phyloP scores from a whole-genome alignment of 2,888 invertebrate genomes.

The Vesta saturnalis region DNA sequence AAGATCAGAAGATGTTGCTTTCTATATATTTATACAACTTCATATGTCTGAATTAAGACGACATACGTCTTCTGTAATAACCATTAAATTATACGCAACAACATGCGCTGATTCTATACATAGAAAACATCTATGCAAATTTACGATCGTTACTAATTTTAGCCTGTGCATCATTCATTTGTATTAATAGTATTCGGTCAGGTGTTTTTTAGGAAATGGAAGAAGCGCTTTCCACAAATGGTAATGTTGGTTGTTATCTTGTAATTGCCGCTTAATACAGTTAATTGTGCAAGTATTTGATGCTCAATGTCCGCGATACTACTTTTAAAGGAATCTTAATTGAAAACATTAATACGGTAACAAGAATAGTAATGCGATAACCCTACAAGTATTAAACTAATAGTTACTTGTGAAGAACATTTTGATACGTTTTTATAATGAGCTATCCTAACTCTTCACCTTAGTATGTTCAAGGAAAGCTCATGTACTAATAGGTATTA shows the following conservation, averaged over 20 bases:
- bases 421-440: constrained; percentile 8
- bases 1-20: constrained; percentile 56
- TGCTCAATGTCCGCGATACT: constrained; percentile 26
- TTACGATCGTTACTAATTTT: constrained; percentile 9
- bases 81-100: constrained; percentile 25
- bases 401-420: constrained; percentile 11
- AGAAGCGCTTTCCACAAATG: constrained; percentile 21
- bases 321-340: constrained; percentile 25
- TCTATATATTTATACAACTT: constrained; percentile 39
- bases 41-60: constrained; percentile 29
- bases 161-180: neutral
- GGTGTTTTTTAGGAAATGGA: constrained; percentile 3
- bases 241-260: constrained; percentile 29
- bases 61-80: constrained; percentile 29
- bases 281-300: constrained; percentile 29
- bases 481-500: constrained; percentile 10
- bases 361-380: constrained; percentile 15
- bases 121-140: constrained; percentile 18
- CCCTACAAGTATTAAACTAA: constrained; percentile 8
- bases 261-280: constrained; percentile 32
- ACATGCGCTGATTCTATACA: constrained; percentile 19
- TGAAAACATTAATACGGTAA: constrained; percentile 23
- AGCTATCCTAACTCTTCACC: neutral
- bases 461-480: constrained; percentile 1
- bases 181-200: neutral